Conservation (phyloP, 2,888 invertebrate species). For the Campaea margaritaria region DNA sequence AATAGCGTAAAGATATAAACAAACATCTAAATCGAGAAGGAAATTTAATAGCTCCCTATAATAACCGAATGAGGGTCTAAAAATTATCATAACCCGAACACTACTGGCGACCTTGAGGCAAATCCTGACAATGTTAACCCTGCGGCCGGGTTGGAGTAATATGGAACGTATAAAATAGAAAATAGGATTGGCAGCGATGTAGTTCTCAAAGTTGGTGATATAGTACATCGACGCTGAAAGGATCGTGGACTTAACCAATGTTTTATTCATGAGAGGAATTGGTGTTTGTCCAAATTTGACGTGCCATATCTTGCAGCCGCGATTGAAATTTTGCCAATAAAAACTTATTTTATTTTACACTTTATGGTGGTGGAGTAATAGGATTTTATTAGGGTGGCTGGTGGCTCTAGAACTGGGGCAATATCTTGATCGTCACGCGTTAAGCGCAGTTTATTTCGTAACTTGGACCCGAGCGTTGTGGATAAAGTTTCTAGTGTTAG, state of each 20-base stretch:
- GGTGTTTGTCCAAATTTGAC: conserved; percentile 79
- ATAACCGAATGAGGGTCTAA: conserved; percentile 64
- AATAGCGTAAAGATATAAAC: conserved; percentile 47
- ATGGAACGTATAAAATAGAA: conserved; percentile 2
- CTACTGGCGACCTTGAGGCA: conserved; percentile 56
- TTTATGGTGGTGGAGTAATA: conserved; percentile 38
- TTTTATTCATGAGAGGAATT: conserved; percentile 73
- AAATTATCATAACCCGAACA: conserved; percentile 67
- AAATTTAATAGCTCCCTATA: conserved; percentile 63
- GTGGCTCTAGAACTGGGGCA: conserved; percentile 21
- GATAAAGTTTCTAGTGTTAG: conserved; percentile 14
- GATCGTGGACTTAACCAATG: conserved; percentile 59
- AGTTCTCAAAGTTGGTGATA: conserved; percentile 14
- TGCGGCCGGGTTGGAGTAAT: neutral
- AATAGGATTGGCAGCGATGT: neutral
- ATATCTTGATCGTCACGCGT: conserved; percentile 18
- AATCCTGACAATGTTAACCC: conserved; percentile 38
- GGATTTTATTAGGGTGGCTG: conserved; percentile 36
- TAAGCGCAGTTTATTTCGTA: conserved; percentile 18
- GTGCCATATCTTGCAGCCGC: conserved; percentile 62
- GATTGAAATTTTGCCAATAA: conserved; percentile 63
- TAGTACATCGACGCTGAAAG: conserved; percentile 58
- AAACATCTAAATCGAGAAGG: conserved; percentile 58
- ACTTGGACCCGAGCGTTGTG: conserved; percentile 13
- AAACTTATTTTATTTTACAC: conserved; percentile 49